Evolutionary conservation across 2,797 vertebrate species (phyloP).

Genomic region (Hippocampus kuda): DNA sequence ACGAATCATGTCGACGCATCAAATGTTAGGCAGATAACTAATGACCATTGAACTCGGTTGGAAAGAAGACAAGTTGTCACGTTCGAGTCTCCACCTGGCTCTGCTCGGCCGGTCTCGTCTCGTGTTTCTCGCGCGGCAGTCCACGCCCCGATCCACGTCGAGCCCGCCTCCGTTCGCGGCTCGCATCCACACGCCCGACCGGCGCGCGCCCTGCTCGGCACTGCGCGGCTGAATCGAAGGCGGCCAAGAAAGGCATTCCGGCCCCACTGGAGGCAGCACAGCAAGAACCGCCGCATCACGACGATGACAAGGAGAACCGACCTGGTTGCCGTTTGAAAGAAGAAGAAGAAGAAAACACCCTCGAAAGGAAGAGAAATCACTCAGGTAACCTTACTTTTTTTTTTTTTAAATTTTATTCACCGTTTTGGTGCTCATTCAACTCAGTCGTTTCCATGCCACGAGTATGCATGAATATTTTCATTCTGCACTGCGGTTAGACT

Average conservation of each 20-base stretch:
- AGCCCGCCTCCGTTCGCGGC: background rate
- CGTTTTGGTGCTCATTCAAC: background rate
- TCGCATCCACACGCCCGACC: background rate
- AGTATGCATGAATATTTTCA: background rate
- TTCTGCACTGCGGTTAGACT: background rate
- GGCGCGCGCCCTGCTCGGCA: background rate
- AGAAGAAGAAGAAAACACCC: background rate
- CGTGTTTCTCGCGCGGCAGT: background rate
- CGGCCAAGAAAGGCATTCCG: background rate
- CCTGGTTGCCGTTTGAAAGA: background rate
- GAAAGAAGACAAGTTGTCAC: no score
- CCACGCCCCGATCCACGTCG: conserved; percentile 1
- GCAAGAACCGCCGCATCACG: background rate
- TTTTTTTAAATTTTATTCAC: background rate
- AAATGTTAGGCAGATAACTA: no score
- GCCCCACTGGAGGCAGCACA: background rate
- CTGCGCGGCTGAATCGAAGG: background rate
- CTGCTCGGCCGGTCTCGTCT: background rate
- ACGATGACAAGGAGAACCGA: background rate
- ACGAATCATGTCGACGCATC: no score
- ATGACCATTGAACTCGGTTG: no score
- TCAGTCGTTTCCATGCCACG: background rate
- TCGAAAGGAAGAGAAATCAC: background rate
- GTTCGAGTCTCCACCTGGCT: background rate
- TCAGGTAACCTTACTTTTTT: background rate